Evolutionary conservation across 1,140 invertebrate genomes (phyloP).

Genomic region (Dendroctonus valens): DNA sequence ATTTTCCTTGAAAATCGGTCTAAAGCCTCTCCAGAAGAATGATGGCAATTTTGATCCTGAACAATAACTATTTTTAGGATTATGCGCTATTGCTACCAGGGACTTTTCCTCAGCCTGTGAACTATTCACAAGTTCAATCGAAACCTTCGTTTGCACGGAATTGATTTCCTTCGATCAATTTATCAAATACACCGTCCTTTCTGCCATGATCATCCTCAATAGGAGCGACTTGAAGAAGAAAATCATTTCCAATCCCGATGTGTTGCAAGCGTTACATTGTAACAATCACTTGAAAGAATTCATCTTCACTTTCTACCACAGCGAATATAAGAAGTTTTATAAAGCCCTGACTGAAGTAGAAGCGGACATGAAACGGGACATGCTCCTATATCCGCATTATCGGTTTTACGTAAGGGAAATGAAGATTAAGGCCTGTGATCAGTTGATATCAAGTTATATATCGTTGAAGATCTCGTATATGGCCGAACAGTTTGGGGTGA

Average conservation of each 20-base stretch:
- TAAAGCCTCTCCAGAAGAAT: too few species aligned
- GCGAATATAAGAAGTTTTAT: slow-evolving; percentile 94
- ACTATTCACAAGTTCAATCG: slow-evolving; percentile 94
- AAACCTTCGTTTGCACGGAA: slow-evolving; percentile 98
- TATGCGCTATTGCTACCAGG: slow-evolving; percentile 86
- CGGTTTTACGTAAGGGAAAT: slow-evolving; percentile 95
- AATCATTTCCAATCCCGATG: slow-evolving; percentile 86
- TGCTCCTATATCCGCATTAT: slow-evolving; percentile 88
- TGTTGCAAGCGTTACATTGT: slow-evolving; percentile 86
- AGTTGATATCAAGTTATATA: slow-evolving; percentile 90
- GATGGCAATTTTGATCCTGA: too few species aligned
- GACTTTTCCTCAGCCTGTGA: slow-evolving; percentile 92
- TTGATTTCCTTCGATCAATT: slow-evolving; percentile 91
- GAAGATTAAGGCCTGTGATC: slow-evolving; percentile 93
- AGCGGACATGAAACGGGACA: slow-evolving; percentile 81
- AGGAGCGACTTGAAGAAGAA: slow-evolving; percentile 77
- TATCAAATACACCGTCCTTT: slow-evolving; percentile 83
- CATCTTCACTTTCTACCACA: slow-evolving; percentile 92
- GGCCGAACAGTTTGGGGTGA: slow-evolving; percentile 94
- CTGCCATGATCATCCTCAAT: slow-evolving; percentile 77
- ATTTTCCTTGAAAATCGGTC: too few species aligned
- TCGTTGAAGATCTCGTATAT: slow-evolving; percentile 92
- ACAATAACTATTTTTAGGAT: slow-evolving; percentile 46
- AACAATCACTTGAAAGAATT: slow-evolving; percentile 81
- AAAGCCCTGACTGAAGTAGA: slow-evolving; percentile 76